phyloP scores from a whole-genome alignment of 2,888 invertebrate genomes.

The Sesamia inferens region DNA sequence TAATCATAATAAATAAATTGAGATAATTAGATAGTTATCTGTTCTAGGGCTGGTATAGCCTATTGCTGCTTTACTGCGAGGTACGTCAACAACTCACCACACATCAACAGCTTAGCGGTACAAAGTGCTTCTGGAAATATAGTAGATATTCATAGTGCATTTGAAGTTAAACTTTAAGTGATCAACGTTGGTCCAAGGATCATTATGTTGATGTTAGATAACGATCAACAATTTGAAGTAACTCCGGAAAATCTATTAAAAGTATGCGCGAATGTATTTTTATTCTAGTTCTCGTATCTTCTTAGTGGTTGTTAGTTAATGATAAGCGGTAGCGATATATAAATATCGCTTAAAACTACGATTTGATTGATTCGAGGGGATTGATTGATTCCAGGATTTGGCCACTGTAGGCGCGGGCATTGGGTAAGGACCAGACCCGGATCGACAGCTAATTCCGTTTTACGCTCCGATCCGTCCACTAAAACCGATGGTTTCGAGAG shows the following conservation, averaged over 20 bases:
- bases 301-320: slow-evolving; percentile 61
- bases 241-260: slow-evolving; percentile 85
- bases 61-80: too few relatives aligned
- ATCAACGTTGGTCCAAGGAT: not conserved
- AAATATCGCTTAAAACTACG: not conserved
- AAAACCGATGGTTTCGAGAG: too few relatives aligned
- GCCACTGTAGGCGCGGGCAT: too few relatives aligned
- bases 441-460: too few relatives aligned
- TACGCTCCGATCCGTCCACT: too few relatives aligned
- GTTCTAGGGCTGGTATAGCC: too few relatives aligned
- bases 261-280: slow-evolving; percentile 73
- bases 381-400: too few relatives aligned
- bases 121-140: not conserved
- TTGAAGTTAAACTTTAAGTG: not conserved
- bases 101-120: too few relatives aligned
- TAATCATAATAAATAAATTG: too few relatives aligned
- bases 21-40: too few relatives aligned
- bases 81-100: too few relatives aligned
- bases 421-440: too few relatives aligned
- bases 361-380: not conserved
- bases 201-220: slow-evolving; percentile 29
- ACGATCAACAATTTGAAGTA: slow-evolving; percentile 69
- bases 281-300: slow-evolving; percentile 75
- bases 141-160: not conserved
- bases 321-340: slow-evolving; percentile 68